Evolutionary conservation across 2,888 invertebrate genomes (phyloP), one percentile per base, ranked within the genome.

Genomic region (Scrobipalpa costella): DNA sequence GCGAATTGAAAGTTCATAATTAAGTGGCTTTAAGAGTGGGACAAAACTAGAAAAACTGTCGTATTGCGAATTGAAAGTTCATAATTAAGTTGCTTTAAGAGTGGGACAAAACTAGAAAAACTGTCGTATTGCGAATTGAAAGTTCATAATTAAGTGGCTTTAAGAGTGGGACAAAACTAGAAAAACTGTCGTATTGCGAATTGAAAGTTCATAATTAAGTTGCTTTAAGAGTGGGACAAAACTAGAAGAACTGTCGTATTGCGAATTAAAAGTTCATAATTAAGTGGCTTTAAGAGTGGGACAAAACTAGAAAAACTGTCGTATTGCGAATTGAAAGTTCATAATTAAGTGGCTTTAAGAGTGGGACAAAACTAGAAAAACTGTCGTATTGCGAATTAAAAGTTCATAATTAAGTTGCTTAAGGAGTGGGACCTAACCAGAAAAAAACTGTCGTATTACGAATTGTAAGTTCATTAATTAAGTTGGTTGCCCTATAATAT

Each of bases 141-240:
- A 59, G 52, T 60, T 15, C 17, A 21, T n/a, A n/a, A n/a, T n/a
- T n/a, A n/a, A n/a, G n/a, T n/a, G n/a, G n/a, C n/a, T n/a, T n/a
- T n/a, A n/a, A n/a, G 55, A n/a, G 40, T 44, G 38, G 33, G 15
- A 21, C 8, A 15, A 21, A 61, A 61, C 38, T 8, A 38, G 34
- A 61, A 61, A 61, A 61, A 61, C 61, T 61, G 38, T 49, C 8
- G 58, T 52, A 59, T 52, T 36, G n/a, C 1, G 47, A 27, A 60
- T 59, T 60, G 59, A 63, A 63, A 59, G 52, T 60, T 15, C 17
- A 21, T n/a, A n/a, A n/a, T n/a, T n/a, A n/a, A n/a, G n/a, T n/a
- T n/a, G n/a, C n/a, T n/a, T n/a, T n/a, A n/a, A n/a, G 55, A n/a
- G 40, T 44, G 38, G 33, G 15, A 21, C 8, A 15, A 21, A 61